These are phyloP conservation scores for Zoanthus sansibaricus DNA, from an alignment of 92 coral and sea anemone species.

Conservation along the genomic window DNA sequence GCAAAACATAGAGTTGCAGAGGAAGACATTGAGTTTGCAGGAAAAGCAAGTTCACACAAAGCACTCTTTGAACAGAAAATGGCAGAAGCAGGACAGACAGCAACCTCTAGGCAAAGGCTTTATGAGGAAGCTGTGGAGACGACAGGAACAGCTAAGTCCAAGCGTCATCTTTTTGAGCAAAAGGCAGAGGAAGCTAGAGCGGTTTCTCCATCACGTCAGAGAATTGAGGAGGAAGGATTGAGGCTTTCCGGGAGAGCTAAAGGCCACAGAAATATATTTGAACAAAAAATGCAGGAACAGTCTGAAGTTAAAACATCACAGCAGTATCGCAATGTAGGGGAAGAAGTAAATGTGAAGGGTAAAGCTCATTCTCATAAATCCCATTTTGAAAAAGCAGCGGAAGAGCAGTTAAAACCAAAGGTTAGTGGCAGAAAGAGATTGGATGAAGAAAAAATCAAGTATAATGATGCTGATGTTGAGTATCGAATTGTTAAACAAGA, in stretches of 20 bases:
- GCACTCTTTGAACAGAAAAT: conserved; percentile 74
- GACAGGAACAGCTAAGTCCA: conserved; percentile 75
- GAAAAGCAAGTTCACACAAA: conserved; percentile 66
- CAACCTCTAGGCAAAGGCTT: conserved; percentile 59
- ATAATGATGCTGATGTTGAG: conserved; percentile 20
- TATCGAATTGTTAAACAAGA: conserved; percentile 17
- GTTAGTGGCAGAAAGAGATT: conserved; percentile 48
- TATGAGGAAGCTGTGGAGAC: conserved; percentile 65
- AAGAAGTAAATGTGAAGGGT: conserved; percentile 58
- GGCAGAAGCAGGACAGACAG: conserved; percentile 64
- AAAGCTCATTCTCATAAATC: conserved; percentile 60
- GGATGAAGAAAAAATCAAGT: conserved; percentile 41
- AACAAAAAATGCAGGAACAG: conserved; percentile 73
- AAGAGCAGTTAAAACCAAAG: conserved; percentile 52
- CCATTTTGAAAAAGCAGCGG: conserved; percentile 66
- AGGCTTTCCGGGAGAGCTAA: conserved; percentile 64
- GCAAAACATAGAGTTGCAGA: conserved; percentile 13
- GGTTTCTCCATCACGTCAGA: conserved; percentile 53
- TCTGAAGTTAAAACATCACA: conserved; percentile 57
- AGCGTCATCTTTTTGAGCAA: conserved; percentile 80
- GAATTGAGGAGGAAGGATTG: conserved; percentile 53
- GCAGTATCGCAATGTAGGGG: conserved; percentile 51
- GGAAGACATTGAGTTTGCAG: conserved; percentile 66
- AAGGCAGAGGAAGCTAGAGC: conserved; percentile 79
- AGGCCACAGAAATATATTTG: conserved; percentile 70